Conservation (phyloP, 2,113 vertebrate species). For the Odocoileus hemionus region DNA sequence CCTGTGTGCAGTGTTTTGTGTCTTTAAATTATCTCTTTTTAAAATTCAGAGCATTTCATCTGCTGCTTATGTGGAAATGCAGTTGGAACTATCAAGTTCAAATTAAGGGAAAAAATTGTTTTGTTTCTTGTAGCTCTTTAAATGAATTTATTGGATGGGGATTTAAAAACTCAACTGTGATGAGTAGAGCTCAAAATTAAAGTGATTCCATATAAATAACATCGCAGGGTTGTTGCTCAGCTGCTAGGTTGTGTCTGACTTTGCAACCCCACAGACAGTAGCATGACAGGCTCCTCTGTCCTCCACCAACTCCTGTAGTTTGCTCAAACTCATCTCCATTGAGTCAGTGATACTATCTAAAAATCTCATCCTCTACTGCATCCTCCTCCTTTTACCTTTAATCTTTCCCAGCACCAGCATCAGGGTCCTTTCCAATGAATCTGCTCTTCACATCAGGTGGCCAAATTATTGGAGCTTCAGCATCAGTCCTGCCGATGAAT, state of each 20-base stretch:
- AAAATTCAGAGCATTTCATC: background rate
- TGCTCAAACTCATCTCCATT: background rate
- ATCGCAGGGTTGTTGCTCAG: background rate
- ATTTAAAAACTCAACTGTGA: background rate
- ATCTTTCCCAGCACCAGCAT: background rate
- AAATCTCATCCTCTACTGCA: background rate
- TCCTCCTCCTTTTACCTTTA: background rate
- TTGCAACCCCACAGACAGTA: background rate
- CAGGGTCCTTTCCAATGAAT: background rate
- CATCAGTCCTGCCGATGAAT: background rate
- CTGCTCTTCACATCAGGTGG: background rate
- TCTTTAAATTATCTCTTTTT: constrained; percentile 27
- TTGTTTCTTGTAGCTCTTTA: background rate
- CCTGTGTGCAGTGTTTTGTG: background rate
- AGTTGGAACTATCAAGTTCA: background rate
- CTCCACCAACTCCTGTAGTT: background rate
- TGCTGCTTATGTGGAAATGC: background rate
- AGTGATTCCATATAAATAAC: background rate
- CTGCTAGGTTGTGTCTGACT: background rate
- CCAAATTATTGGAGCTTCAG: background rate
- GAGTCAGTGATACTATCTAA: background rate
- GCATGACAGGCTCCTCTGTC: background rate
- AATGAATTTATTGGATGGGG: background rate
- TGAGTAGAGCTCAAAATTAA: background rate
- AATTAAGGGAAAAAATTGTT: background rate